These are phyloP conservation scores for Propsilocerus akamusi DNA, from an alignment of 1,140 invertebrate species.

Conservation along the genomic window DNA sequence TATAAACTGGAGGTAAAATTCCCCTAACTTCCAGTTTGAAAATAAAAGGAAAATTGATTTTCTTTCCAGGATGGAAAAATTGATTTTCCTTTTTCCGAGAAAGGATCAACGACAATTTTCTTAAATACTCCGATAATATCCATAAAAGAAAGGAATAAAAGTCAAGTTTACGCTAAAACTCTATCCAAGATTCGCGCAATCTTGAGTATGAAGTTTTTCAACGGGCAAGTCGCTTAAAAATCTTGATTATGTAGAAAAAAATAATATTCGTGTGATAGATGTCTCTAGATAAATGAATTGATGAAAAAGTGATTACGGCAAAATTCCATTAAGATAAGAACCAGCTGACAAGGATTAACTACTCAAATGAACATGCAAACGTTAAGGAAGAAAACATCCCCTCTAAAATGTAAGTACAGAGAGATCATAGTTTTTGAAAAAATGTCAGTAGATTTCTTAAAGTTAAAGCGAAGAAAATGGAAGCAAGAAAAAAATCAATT, in stretches of 20 bases:
- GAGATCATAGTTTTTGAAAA: neutral
- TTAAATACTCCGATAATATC: too few species aligned
- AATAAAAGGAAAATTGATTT: neutral
- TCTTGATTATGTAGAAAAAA: too few species aligned
- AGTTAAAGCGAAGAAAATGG: neutral
- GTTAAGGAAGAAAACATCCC: conserved; percentile 70
- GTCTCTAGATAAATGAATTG: too few species aligned
- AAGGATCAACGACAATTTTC: neutral
- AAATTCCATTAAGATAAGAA: neutral
- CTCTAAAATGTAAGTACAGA: conserved; percentile 65
- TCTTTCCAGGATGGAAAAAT: neutral
- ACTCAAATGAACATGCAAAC: conserved; percentile 49
- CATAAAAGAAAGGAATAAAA: too few species aligned
- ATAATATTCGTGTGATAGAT: too few species aligned
- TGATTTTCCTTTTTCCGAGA: neutral
- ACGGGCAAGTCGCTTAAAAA: too few species aligned
- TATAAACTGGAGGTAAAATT: neutral
- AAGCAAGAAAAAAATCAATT: neutral
- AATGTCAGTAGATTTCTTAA: neutral
- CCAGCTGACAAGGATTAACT: neutral
- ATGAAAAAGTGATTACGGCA: neutral
- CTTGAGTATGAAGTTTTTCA: too few species aligned
- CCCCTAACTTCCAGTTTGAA: neutral
- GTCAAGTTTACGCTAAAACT: too few species aligned
- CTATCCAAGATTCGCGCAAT: too few species aligned